A percentile compares a stretch with the other conserved stretches of the same genome.
Evolutionary conservation across 2,113 vertebrate species (phyloP).

Genomic region (Eubucco bourcierii): DNA sequence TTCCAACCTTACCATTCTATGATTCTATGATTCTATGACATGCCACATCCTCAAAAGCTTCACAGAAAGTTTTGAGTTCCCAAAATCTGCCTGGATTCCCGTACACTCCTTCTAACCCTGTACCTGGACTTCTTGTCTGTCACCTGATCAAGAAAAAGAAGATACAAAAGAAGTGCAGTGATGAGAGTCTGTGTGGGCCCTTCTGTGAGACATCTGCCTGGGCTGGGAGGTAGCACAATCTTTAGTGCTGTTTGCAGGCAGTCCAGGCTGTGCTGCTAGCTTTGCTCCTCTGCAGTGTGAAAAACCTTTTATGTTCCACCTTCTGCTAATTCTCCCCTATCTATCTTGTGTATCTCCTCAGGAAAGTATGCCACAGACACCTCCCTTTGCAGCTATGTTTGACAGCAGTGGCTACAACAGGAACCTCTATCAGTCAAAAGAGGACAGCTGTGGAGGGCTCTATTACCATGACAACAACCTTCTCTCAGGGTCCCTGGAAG

Average conservation of each 20-base stretch:
- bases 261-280: background rate
- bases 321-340: background rate
- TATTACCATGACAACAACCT: constrained; percentile 91
- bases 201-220: background rate
- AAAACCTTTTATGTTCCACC: background rate
- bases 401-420: constrained; percentile 85
- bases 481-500: constrained; percentile 91
- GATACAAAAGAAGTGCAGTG: background rate
- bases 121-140: background rate
- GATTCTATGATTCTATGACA: no score
- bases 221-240: background rate
- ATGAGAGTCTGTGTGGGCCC: background rate
- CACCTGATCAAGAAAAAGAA: background rate
- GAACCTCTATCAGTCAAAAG: constrained; percentile 85
- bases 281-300: background rate
- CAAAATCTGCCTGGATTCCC: background rate
- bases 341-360: constrained; percentile 33
- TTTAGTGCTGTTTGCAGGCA: background rate
- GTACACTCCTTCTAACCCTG: background rate
- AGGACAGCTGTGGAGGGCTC: constrained; percentile 82
- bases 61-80: background rate
- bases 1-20: no score
- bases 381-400: constrained; percentile 86
- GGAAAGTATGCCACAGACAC: constrained; percentile 93
- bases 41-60: background rate